Percentiles rank a stretch among this genome's conserved stretches.
phyloP scores from a whole-genome alignment of 2,797 vertebrate species.

The Peromyscus attwateri region DNA sequence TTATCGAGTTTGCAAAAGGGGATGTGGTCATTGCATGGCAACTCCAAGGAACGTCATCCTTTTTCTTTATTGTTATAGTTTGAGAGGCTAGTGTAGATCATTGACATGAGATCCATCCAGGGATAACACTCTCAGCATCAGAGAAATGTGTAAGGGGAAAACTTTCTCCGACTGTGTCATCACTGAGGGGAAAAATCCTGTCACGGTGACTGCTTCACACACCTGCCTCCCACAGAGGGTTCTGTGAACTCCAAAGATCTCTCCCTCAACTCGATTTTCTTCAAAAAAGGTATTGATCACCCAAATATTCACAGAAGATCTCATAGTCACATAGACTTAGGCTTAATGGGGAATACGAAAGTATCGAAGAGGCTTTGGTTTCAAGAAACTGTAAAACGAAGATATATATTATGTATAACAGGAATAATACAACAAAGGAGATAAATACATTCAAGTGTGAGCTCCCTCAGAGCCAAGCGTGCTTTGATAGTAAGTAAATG shows the following conservation, averaged over 20 bases:
- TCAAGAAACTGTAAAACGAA: constrained; percentile 31
- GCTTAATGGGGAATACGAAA: not conserved
- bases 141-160: not conserved
- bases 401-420: not conserved
- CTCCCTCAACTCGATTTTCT: not conserved
- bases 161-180: not conserved
- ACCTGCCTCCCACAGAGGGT: not conserved
- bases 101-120: not conserved
- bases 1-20: not conserved
- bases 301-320: constrained; percentile 30
- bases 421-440: constrained; percentile 30
- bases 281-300: constrained; percentile 34
- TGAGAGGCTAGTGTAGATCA: not conserved
- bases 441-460: not conserved
- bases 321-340: constrained; percentile 32
- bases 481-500: not conserved
- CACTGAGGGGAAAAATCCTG: not conserved
- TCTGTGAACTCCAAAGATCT: constrained; percentile 14
- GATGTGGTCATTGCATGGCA: not conserved
- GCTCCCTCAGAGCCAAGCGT: not conserved
- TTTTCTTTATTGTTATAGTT: not conserved
- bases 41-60: constrained; percentile 30
- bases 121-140: constrained; percentile 19
- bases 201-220: not conserved
- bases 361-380: not conserved